Evolutionary conservation across 2,888 invertebrate genomes (phyloP), one percentile per base, ranked within the genome.

Genomic region (Ceriagrion tenellum): DNA sequence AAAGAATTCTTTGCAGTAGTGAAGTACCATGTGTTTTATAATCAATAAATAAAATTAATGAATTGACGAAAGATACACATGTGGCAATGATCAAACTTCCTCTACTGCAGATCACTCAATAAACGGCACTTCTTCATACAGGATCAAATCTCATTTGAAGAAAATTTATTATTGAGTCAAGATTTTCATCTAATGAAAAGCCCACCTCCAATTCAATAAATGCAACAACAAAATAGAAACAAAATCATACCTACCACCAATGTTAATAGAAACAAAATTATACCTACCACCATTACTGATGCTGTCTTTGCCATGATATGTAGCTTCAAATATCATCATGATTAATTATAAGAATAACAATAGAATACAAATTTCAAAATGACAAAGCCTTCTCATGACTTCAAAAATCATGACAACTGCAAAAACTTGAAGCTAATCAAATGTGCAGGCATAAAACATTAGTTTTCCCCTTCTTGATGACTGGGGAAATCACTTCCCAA

Each of bases 301-400:
- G 10, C 12, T 81, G 81, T 81, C 81, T 81, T 81, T 81, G 81
- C 81, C 81, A 81, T 81, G 81, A 81, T 81, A 81, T 81, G 81
- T 81, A 81, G 81, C 81, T 81, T 81, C 30, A 35, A 35, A 81
- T 81, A 35, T 35, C 13, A 26, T 69, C 23, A 69, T 69, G n/a
- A 69, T 69, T 81, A 35, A 81, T 3, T 18, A 26, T 35, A 30
- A 35, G 0, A 35, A 81, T 35, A 81, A 81, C 16, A 35, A 81
- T 16, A 13, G 35, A 35, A 30, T 35, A 35, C 16, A 30, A 74
- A 35, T 81, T 35, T 81, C 81, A 8, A 3, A 81, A 35, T 81
- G 81, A 81, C 16, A 35, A 13, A 81, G 81, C 35, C n/a, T 35
- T 81, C 35, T 13, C 35, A 81, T 16, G 35, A 18, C 35, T 30